These are phyloP conservation scores for Aporophyla lueneburgensis DNA, from an alignment of 2,888 invertebrate species.

Conservation along the genomic window DNA sequence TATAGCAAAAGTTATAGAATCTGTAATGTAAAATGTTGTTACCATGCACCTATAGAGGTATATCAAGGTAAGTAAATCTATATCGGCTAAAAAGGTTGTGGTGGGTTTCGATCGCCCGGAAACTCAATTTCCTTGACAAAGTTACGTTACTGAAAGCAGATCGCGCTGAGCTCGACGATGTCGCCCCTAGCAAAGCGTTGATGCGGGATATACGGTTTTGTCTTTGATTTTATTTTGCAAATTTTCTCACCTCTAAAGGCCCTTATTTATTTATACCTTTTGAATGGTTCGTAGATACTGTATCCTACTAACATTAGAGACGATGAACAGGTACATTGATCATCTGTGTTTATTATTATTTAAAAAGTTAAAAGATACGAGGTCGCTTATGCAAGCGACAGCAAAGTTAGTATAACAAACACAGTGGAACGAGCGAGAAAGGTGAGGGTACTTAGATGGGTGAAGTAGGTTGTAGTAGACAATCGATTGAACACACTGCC, in stretches of 20 bases:
- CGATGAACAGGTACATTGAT: neutral
- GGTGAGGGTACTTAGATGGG: constrained; percentile 4
- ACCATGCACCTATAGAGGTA: neutral
- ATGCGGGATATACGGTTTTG: constrained; percentile 55
- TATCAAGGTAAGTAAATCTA: neutral
- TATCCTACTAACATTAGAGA: neutral
- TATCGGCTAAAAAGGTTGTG: constrained; percentile 45
- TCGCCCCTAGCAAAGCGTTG: constrained; percentile 58
- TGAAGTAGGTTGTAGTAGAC: constrained; percentile 25
- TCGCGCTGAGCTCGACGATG: constrained; percentile 48
- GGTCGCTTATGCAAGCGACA: constrained; percentile 3
- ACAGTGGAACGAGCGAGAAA: neutral
- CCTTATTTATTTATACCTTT: neutral
- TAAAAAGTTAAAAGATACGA: neutral
- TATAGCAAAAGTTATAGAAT: constrained; percentile 3
- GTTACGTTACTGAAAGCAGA: constrained; percentile 75
- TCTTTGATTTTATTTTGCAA: constrained; percentile 47
- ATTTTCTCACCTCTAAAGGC: constrained; percentile 22
- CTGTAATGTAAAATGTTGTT: neutral
- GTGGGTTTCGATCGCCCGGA: constrained; percentile 64
- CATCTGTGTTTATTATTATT: too few relatives aligned
- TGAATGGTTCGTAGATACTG: neutral
- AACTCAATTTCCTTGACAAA: constrained; percentile 79
- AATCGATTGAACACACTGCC: constrained; percentile 22
- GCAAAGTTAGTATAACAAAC: neutral